Evolutionary conservation across 2,113 vertebrate genomes (phyloP).

Genomic region (Mesoclemmys tuberculata): DNA sequence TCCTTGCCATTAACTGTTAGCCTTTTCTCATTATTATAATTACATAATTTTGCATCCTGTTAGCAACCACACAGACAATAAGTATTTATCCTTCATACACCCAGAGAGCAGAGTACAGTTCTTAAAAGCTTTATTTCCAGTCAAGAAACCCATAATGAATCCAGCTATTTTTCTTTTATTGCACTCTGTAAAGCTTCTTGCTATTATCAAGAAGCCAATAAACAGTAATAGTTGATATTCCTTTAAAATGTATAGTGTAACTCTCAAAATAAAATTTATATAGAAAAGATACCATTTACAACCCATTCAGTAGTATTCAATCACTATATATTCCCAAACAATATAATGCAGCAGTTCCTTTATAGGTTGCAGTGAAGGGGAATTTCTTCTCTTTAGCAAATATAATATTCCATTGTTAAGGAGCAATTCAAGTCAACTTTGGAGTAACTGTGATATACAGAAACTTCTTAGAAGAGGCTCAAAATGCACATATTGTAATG

Average conservation of each 20-base stretch:
- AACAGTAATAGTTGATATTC: conserved; percentile 54
- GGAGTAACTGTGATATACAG: conserved; percentile 65
- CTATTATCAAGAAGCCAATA: conserved; percentile 72
- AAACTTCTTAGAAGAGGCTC: conserved; percentile 29
- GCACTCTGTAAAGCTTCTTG: conserved; percentile 73
- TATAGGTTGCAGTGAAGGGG: conserved; percentile 56
- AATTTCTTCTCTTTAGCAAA: conserved; percentile 75
- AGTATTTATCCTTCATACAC: not conserved
- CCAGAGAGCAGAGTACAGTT: not conserved
- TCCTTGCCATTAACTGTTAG: not conserved
- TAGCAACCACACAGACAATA: not conserved
- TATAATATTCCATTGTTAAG: conserved; percentile 65
- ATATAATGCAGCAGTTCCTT: conserved; percentile 69
- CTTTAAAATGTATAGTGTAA: conserved; percentile 68
- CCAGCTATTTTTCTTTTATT: conserved; percentile 72
- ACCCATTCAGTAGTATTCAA: conserved; percentile 68
- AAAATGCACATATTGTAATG: not conserved
- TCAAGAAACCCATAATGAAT: not conserved
- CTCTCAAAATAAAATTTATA: conserved; percentile 77
- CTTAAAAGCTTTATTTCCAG: conserved; percentile 52
- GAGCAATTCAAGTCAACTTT: conserved; percentile 67
- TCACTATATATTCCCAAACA: conserved; percentile 57
- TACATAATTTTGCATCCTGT: not conserved
- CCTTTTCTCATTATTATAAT: not conserved
- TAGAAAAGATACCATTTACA: conserved; percentile 80